Conservation (phyloP, 2,888 invertebrate species). For the Arge pagana region DNA sequence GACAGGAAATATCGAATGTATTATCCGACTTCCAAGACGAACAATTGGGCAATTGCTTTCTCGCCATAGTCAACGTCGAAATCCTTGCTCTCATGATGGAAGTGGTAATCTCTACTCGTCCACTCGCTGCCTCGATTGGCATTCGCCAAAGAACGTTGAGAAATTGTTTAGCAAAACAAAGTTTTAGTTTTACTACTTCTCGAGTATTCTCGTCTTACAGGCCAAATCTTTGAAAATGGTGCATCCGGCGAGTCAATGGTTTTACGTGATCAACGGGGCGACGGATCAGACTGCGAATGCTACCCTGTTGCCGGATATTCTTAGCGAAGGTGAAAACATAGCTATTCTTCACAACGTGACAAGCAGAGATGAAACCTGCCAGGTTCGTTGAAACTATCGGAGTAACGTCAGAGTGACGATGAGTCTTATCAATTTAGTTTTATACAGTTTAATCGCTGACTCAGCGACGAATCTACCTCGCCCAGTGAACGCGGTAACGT, state of each 20-base stretch:
- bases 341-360: conserved; percentile 78
- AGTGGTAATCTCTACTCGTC: conserved; percentile 57
- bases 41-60: conserved; percentile 64
- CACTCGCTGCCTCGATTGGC: too few species aligned
- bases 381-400: conserved; percentile 61
- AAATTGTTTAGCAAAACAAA: conserved; percentile 20
- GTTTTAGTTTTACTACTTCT: conserved; percentile 4
- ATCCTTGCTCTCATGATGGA: conserved; percentile 70
- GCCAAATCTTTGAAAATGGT: conserved; percentile 71
- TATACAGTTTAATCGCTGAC: too few species aligned
- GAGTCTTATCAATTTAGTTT: too few species aligned
- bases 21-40: conserved; percentile 60
- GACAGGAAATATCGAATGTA: conserved; percentile 59
- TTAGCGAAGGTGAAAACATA: conserved; percentile 79
- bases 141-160: too few species aligned
- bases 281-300: conserved; percentile 61
- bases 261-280: conserved; percentile 75
- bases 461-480: neutral
- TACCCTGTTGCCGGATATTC: conserved; percentile 62
- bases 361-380: conserved; percentile 59
- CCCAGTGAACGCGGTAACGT: conserved; percentile 4
- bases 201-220: conserved; percentile 38
- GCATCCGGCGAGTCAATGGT: conserved; percentile 77
- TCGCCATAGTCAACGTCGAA: conserved; percentile 68
- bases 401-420: too few species aligned